Evolutionary conservation across 2,888 invertebrate genomes (phyloP), one percentile per base, ranked within the genome.

Genomic region (Tipula helvola): DNA sequence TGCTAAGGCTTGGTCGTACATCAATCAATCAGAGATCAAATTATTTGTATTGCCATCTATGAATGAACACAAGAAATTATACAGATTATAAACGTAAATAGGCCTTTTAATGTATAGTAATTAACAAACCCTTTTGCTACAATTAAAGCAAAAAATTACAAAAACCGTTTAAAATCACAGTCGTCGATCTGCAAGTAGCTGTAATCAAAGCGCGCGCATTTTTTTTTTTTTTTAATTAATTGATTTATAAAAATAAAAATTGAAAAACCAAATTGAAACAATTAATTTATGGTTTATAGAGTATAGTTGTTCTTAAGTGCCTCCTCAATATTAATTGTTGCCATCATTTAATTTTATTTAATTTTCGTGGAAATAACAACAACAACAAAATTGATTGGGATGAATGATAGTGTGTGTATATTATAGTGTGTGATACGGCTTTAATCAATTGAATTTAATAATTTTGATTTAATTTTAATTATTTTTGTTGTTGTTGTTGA

Each of bases 311-410:
- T 28, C 71, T 71, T 71, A 71, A 71, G 71, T 71, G 71, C 71
- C 28, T 71, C 71, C 28, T 71, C 71, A 71, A 71, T 71, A 71
- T 71, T 71, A 71, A 71, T 28, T 71, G 71, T 71, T 71, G 71
- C 2, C 71, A 71, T 71, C 57, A 57, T 57, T 57, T 57, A 57
- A 57, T 57, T 57, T 57, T 71, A 71, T 71, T 71, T 71, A 71
- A 71, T 71, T 71, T 71, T 71, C 71, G 71, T 71, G 71, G 71
- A 71, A 71, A 71, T 71, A 71, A 71, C 71, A 71, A 71, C 71
- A 71, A 39, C 5, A 39, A 39, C 5, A 39, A 71, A 71, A 71
- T 71, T 28, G 71, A 71, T 71, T 71, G 28, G 71, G 10, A 18
- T 28, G 71, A 71, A 71, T 71, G 71, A 71, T 71, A 71, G 18